Conservation (phyloP, 2,888 invertebrate genomes). For the Caradrina clavipalpis region DNA sequence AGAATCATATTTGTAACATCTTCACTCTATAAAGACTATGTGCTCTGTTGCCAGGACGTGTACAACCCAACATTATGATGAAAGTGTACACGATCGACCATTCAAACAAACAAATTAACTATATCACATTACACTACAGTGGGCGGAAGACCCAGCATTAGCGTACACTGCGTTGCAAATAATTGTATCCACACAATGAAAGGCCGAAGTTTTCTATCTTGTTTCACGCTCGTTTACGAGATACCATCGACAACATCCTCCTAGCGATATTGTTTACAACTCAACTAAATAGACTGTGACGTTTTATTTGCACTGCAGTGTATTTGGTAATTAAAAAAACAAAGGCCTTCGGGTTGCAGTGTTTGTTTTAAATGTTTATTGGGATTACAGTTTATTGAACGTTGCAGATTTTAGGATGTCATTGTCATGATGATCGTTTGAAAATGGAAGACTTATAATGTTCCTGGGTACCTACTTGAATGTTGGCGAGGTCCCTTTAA, state of each 20-base stretch:
- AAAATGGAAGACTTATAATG: no score
- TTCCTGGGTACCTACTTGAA: no score
- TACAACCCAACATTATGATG: conserved; percentile 15
- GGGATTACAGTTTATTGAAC: background rate
- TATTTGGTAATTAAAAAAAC: conserved; percentile 61
- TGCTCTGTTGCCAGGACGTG: conserved; percentile 14
- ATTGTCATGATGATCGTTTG: no score
- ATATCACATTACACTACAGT: conserved; percentile 59
- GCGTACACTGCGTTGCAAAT: conserved; percentile 64
- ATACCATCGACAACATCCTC: conserved; percentile 68
- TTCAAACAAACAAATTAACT: conserved; percentile 47
- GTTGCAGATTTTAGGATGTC: background rate
- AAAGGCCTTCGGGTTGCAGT: conserved; percentile 35
- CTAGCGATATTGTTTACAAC: conserved; percentile 70
- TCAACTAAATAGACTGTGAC: conserved; percentile 73
- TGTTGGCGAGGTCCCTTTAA: no score
- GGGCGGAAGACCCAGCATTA: conserved; percentile 56
- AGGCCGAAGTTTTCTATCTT: conserved; percentile 71
- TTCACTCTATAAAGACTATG: conserved; percentile 9
- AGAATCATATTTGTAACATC: background rate
- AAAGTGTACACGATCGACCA: conserved; percentile 40
- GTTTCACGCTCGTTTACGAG: conserved; percentile 71
- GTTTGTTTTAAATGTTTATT: conserved; percentile 46
- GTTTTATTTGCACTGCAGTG: conserved; percentile 65
- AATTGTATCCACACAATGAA: conserved; percentile 70